phyloP scores from a whole-genome alignment of 2,797 vertebrate genomes.

The Pangasius macronema region DNA sequence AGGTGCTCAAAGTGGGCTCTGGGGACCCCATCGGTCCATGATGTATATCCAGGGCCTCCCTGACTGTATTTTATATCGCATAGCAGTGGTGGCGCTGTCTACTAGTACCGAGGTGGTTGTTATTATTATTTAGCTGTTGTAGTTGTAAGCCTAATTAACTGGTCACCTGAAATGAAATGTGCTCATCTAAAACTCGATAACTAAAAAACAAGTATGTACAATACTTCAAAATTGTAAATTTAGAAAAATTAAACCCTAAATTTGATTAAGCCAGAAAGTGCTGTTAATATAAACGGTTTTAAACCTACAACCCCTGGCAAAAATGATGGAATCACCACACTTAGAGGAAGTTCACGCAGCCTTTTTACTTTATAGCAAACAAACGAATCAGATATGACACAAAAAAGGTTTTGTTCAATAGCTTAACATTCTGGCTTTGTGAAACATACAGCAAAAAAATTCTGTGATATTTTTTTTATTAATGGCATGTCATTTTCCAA shows the following conservation, averaged over 20 bases:
- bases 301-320: too few relatives aligned
- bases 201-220: background rate
- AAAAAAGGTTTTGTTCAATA: too few relatives aligned
- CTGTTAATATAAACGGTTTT: background rate
- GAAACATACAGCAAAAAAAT: too few relatives aligned
- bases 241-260: background rate
- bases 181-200: too few relatives aligned
- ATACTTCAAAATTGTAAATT: background rate
- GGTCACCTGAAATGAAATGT: background rate
- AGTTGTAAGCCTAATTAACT: background rate
- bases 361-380: too few relatives aligned
- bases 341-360: too few relatives aligned
- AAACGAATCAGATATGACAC: too few relatives aligned
- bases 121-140: background rate
- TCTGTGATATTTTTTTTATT: too few relatives aligned
- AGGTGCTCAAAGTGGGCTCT: background rate
- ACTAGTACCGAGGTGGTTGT: background rate
- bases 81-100: background rate
- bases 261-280: background rate
- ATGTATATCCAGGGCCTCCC: background rate
- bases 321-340: too few relatives aligned
- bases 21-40: background rate
- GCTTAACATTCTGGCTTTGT: too few relatives aligned
- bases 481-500: too few relatives aligned
- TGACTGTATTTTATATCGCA: background rate